Percentiles rank a stretch among this genome's conserved stretches.
phyloP scores from a whole-genome alignment of 2,888 invertebrate species.

The Halictus quadricinctus region DNA sequence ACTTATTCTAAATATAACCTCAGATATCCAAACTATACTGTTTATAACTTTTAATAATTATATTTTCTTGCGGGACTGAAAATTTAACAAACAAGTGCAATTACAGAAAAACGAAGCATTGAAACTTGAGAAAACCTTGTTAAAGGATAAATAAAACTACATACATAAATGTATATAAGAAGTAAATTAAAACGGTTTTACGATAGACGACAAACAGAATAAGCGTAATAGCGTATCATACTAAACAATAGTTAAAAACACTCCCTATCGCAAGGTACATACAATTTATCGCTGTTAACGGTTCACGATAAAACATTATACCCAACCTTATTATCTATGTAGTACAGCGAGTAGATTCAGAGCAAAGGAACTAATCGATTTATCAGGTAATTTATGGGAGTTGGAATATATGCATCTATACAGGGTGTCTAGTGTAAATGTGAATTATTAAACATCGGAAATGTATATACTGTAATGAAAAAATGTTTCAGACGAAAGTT shows the following conservation, averaged over 20 bases:
- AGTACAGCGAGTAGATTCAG: constrained; percentile 29
- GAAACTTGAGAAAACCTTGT: no score
- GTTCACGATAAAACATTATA: constrained; percentile 27
- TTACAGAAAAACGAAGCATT: no score
- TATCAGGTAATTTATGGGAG: constrained; percentile 35
- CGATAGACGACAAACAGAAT: neutral
- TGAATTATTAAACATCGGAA: neutral
- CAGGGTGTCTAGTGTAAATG: neutral
- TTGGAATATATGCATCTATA: constrained; percentile 18
- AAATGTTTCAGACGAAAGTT: neutral
- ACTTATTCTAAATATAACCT: no score
- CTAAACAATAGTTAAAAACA: constrained; percentile 1
- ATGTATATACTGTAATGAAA: neutral
- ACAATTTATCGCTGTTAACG: constrained; percentile 29
- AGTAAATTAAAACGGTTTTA: no score
- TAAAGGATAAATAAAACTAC: no score
- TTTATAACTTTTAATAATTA: no score
- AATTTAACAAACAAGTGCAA: no score
- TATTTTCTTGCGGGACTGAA: no score
- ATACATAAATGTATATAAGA: neutral
- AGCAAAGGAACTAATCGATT: constrained; percentile 34
- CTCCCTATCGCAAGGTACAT: neutral
- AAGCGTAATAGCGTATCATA: neutral
- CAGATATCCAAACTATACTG: no score
- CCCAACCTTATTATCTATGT: constrained; percentile 33